Conservation (phyloP, 1,140 invertebrate species). For the Halictus rubicundus region DNA sequence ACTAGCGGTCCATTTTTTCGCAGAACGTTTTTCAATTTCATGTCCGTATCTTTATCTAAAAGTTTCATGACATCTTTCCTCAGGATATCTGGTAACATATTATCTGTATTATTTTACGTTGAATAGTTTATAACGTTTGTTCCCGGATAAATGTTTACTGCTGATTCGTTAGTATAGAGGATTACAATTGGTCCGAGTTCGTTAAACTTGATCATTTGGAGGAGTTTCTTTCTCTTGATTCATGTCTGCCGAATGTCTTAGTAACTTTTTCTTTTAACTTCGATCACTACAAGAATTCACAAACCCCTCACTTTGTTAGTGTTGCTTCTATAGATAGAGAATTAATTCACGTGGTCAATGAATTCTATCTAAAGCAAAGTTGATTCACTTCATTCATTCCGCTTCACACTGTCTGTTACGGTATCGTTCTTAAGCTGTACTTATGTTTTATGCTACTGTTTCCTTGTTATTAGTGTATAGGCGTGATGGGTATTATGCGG, state of each 20-base stretch:
- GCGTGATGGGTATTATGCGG: background rate
- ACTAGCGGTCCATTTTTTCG: background rate
- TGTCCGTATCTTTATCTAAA: slow-evolving; percentile 10
- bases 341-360: background rate
- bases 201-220: too few species aligned
- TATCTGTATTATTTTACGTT: background rate
- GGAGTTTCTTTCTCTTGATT: too few species aligned
- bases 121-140: too few species aligned
- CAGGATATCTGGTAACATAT: background rate
- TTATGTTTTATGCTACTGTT: background rate
- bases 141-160: too few species aligned
- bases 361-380: background rate
- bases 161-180: too few species aligned
- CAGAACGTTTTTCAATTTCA: background rate
- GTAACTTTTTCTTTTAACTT: background rate
- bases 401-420: background rate
- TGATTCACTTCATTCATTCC: background rate
- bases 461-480: too few species aligned
- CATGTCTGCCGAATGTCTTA: too few species aligned
- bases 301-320: background rate
- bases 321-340: background rate
- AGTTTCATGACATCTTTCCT: background rate
- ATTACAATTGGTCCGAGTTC: too few species aligned
- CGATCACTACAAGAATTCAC: background rate
- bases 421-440: background rate